phyloP scores from a whole-genome alignment of 2,888 invertebrate genomes.

The Villa cingulata region DNA sequence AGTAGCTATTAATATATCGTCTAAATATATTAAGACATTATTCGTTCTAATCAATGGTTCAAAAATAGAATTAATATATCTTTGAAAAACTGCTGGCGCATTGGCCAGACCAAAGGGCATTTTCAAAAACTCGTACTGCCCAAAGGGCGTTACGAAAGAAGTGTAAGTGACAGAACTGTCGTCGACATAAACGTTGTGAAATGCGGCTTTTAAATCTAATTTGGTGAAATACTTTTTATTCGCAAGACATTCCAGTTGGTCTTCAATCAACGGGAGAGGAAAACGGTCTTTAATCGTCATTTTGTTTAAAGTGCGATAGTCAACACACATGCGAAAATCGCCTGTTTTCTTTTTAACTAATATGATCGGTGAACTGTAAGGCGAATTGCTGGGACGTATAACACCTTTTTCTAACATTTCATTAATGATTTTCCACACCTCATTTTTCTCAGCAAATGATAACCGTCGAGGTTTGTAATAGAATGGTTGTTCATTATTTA shows the following conservation, averaged over 20 bases:
- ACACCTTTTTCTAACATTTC: background rate
- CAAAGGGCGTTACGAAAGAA: no score
- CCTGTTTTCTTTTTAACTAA: background rate
- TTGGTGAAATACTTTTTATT: background rate
- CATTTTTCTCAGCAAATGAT: background rate
- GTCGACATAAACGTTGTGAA: background rate
- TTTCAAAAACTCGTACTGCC: background rate
- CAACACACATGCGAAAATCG: background rate
- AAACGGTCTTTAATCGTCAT: background rate
- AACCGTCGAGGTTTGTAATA: no score
- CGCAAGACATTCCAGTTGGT: background rate
- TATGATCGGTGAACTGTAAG: background rate
- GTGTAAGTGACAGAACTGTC: background rate
- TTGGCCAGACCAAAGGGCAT: background rate
- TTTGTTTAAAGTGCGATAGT: background rate
- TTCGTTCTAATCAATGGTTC: conserved; percentile 5
- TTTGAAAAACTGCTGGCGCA: conserved; percentile 11
- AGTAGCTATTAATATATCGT: conserved; percentile 14
- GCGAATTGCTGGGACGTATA: background rate
- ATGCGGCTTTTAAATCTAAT: background rate
- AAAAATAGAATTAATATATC: conserved; percentile 11
- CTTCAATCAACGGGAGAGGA: background rate
- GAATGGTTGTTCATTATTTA: background rate
- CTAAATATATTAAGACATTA: conserved; percentile 14
- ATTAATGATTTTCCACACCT: background rate